phyloP scores from a whole-genome alignment of 2,797 vertebrate species.

The Nannoperca australis region DNA sequence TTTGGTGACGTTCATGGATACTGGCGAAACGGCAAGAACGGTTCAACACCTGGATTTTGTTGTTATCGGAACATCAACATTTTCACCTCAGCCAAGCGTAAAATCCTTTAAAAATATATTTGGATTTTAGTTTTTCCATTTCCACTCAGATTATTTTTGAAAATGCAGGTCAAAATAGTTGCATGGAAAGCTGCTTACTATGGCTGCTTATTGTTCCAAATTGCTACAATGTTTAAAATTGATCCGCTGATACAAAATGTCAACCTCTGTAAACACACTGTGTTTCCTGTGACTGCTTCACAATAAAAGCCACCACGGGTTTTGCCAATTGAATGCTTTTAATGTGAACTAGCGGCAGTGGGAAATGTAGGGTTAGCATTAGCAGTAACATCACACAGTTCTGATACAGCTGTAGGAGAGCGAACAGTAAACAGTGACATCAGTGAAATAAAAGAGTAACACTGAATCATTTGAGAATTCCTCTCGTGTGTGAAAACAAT shows the following conservation, averaged over 20 bases:
- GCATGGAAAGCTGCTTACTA: no score
- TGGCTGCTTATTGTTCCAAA: neutral
- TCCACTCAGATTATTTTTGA: neutral
- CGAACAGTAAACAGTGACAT: neutral
- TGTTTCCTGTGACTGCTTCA: neutral
- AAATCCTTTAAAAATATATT: neutral
- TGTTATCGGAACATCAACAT: neutral
- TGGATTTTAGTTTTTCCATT: neutral
- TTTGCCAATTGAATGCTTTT: neutral
- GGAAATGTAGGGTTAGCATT: neutral
- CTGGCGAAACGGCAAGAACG: no score
- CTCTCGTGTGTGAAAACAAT: neutral
- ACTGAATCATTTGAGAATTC: neutral
- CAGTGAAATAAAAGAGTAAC: neutral
- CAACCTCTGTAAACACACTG: neutral
- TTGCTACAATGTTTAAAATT: neutral
- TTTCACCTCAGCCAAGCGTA: neutral
- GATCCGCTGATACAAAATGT: neutral
- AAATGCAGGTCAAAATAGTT: neutral
- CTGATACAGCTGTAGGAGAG: neutral
- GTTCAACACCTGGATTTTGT: neutral
- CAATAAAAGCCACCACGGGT: neutral
- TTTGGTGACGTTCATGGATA: neutral
- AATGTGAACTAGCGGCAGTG: neutral
- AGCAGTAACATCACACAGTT: neutral